Base-by-base conservation (phyloP, 2,888 invertebrate species). In the Hydropsyche betteni region DNA sequence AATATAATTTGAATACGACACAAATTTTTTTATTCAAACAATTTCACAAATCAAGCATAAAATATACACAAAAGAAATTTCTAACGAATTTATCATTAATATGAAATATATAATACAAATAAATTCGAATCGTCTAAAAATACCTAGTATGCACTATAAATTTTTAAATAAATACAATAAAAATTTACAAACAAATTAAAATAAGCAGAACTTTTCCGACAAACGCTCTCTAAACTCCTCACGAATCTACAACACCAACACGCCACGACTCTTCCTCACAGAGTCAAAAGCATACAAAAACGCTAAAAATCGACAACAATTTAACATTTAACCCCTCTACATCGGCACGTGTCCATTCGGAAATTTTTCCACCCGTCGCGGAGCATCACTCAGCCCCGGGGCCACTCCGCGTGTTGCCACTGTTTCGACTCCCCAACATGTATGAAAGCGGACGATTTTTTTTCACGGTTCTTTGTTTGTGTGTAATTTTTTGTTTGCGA, bases 321-420 rank as follows among this genome's bases (percentile, higher is more conserved):
- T 44, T 70, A 70, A 64, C 64, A 53, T 51, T 44, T 70, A 70
- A 64, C 64, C 70, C 53, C 44, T 38, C 53, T n/a, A 33, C 44
- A 10, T 44, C 52, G 70, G 70, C 70, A 51, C 70, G 70, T 70
- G 70, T 52, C 70, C 53, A 10, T 70, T 70, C 70, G 33, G 33
- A 53, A 16, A 70, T 53, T 53, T 70, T 70, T 53, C 33, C n/a
- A 14, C 36, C 53, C 24, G n/a, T 50, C 51, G 16, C 33, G 33
- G 14, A n/a, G 24, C 68, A 14, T 51, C 33, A 16, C 36, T 71
- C 16, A 71, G 64, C 12, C 78, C 76, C 75, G 76, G 69, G 74
- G 75, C 61, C 52, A 64, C 78, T 75, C 76, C 50, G 58, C 78
- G 74, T 78, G 78, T 78, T 72, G 50, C 78, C 58, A 74, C 55